These are phyloP conservation scores for Camponotus floridanus DNA, from an alignment of 1,140 invertebrate species.

Conservation along the genomic window DNA sequence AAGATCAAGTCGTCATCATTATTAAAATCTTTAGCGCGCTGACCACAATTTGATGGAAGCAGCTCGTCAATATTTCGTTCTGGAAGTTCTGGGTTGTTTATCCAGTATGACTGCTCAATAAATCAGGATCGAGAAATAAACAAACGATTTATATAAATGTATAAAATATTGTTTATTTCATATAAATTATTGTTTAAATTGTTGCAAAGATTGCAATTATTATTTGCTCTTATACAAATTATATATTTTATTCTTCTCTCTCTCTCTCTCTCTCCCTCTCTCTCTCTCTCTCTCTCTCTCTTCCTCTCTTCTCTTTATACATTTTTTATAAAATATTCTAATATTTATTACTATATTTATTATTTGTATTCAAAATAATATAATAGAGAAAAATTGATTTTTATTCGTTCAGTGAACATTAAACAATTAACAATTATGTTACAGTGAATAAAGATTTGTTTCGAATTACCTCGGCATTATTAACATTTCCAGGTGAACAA, in stretches of 20 bases:
- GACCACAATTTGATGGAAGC: constrained; percentile 85
- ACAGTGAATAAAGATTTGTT: constrained; percentile 32
- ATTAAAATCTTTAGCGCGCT: constrained; percentile 84
- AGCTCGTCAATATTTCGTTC: constrained; percentile 80
- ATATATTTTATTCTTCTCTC: too few relatives aligned
- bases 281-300: too few relatives aligned
- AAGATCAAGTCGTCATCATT: constrained; percentile 84
- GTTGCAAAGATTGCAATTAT: not conserved
- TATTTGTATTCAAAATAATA: not conserved
- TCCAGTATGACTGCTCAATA: constrained; percentile 63
- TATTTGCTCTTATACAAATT: not conserved
- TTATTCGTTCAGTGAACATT: too few relatives aligned
- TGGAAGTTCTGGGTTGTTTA: constrained; percentile 55
- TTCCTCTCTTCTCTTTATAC: not conserved
- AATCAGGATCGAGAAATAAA: constrained; percentile 69
- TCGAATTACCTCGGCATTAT: constrained; percentile 80
- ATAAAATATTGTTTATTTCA: constrained; percentile 1
- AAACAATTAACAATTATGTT: constrained; percentile 34
- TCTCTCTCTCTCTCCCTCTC: too few relatives aligned
- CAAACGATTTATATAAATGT: not conserved
- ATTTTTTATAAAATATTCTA: not conserved
- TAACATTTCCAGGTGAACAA: constrained; percentile 83
- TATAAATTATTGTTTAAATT: constrained; percentile 7
- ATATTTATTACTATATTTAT: constrained; percentile 10
- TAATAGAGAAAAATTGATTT: not conserved